Evolutionary conservation across 64 coral and sea anemone species (phyloP).

Genomic region (Stylophora pistillata): DNA sequence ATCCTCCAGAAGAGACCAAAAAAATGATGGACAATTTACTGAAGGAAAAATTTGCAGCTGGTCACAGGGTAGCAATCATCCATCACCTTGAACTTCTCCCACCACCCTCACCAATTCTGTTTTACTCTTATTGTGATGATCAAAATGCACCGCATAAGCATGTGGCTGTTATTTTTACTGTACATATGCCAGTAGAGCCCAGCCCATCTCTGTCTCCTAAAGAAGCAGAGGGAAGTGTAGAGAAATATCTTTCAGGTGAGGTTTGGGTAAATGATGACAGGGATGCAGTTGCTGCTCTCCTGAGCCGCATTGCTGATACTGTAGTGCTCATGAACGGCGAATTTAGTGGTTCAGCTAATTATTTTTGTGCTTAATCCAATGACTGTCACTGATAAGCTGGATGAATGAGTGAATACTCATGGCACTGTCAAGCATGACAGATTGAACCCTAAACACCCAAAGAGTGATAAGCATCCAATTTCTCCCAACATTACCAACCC

Average conservation of each 20-base stretch:
- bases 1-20: conserved; percentile 39
- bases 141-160: conserved; percentile 77
- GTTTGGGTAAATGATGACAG: conserved; percentile 55
- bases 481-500: no score
- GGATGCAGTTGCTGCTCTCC: conserved; percentile 60
- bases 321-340: conserved; percentile 71
- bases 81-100: conserved; percentile 71
- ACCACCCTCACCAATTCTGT: conserved; percentile 72
- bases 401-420: no score
- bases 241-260: conserved; percentile 56
- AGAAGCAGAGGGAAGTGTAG: conserved; percentile 69
- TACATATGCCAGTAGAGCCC: no score
- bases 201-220: no score
- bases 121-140: conserved; percentile 80
- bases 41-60: conserved; percentile 28
- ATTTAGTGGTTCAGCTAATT: neutral
- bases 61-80: conserved; percentile 55
- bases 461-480: no score
- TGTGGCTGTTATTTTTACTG: conserved; percentile 78
- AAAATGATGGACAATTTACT: conserved; percentile 49
- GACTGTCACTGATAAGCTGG: no score
- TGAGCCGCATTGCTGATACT: conserved; percentile 84
- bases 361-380: no score
- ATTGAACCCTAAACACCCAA: no score
- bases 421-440: no score